These are phyloP conservation scores for Notechis scutatus DNA, from an alignment of 2,113 vertebrate species.

Conservation along the genomic window DNA sequence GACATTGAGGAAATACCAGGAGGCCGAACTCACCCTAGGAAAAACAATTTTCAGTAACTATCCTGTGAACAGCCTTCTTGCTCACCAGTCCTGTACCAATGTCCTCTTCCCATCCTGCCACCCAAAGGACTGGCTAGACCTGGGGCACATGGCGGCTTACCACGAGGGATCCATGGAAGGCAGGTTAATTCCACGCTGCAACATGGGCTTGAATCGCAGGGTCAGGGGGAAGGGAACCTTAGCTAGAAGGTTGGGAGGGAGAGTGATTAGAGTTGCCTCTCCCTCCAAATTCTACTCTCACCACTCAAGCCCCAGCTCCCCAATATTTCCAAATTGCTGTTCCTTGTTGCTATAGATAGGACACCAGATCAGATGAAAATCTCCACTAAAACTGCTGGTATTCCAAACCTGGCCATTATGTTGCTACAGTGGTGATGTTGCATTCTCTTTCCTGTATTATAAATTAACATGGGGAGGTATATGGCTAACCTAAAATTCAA, in stretches of 20 bases:
- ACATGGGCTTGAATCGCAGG: slow-evolving; percentile 82
- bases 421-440: neutral
- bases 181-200: slow-evolving; percentile 81
- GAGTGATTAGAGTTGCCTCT: neutral
- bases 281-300: neutral
- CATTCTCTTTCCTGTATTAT: neutral
- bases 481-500: neutral
- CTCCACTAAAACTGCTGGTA: neutral
- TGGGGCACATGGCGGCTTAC: slow-evolving; percentile 49
- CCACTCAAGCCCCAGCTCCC: neutral
- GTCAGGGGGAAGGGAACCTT: slow-evolving; percentile 84
- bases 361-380: neutral
- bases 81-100: neutral
- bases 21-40: slow-evolving; percentile 80
- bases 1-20: slow-evolving; percentile 85
- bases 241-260: slow-evolving; percentile 57
- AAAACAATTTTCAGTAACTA: neutral
- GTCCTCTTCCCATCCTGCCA: neutral
- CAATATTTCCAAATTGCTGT: neutral
- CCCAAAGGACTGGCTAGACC: neutral
- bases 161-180: slow-evolving; percentile 80
- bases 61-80: too few species aligned
- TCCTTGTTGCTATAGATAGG: neutral
- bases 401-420: neutral
- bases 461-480: neutral